Percentiles rank a stretch among this genome's conserved stretches.
These are phyloP conservation scores for Stramonita haemastoma DNA, from an alignment of 2,888 invertebrate species.

Conservation along the genomic window DNA sequence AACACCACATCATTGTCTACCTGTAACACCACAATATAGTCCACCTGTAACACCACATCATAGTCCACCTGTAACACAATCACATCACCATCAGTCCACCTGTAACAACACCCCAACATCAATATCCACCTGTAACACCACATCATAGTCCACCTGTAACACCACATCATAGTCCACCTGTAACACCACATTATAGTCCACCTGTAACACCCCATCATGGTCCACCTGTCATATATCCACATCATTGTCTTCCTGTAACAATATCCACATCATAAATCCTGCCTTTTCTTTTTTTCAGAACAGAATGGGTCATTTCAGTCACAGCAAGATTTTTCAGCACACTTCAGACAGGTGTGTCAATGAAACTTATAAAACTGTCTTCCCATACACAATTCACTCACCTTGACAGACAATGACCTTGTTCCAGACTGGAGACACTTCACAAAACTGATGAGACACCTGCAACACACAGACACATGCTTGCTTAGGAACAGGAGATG, in stretches of 20 bases:
- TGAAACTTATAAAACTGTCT: too few relatives aligned
- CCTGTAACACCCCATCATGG: background rate
- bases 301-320: too few relatives aligned
- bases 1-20: background rate
- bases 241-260: background rate
- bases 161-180: slow-evolving; percentile 56
- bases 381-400: slow-evolving; percentile 41
- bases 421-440: slow-evolving; percentile 70
- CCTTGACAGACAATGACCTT: slow-evolving; percentile 62
- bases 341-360: too few relatives aligned
- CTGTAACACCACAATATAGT: background rate
- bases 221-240: too few relatives aligned
- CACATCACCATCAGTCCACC: slow-evolving; percentile 64
- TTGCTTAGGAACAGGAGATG: too few relatives aligned
- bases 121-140: slow-evolving; percentile 59
- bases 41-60: background rate
- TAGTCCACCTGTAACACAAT: slow-evolving; percentile 65
- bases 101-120: background rate
- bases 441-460: slow-evolving; percentile 62
- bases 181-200: slow-evolving; percentile 44
- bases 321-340: too few relatives aligned
- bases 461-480: slow-evolving; percentile 40
- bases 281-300: too few relatives aligned
- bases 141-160: slow-evolving; percentile 17
- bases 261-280: too few relatives aligned